Base-by-base conservation (phyloP, 1,140 invertebrate species). In the Hyles vespertilio region DNA sequence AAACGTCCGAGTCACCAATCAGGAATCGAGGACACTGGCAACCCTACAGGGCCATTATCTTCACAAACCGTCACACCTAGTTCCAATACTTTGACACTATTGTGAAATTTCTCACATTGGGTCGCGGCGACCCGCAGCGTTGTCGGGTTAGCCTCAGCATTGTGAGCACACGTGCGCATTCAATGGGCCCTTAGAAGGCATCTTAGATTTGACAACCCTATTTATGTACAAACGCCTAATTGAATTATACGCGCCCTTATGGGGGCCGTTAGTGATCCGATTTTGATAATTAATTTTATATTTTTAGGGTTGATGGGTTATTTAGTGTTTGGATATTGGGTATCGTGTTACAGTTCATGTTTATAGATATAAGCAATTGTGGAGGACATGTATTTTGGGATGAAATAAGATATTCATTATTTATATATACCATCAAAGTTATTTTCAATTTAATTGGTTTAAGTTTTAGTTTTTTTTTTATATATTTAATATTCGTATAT, bases 31-130 rank as follows among this genome's bases (percentile, higher is more conserved):
- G 22, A 22, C 22, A 22, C 22, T 32, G 43, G 32, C 47, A 44
- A 69, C 69, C 81, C 78, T 72, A 79, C 80, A 74, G 82, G 5
- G 81, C 68, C 59, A 79, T 85, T 85, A 79, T 83, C n/a, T 66
- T 57, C 63, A 69, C 55, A 63, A 72, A 69, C 67, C 77, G 68
- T 81, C 77, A 81, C 81, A 79, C 79, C 71, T 76, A 70, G 61
- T 54, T 67, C 71, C 70, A 77, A 75, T 76, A 74, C 63, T 81
- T 66, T 75, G 75, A 81, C 79, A 79, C 69, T 70, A 79, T 81
- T 78, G 76, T 78, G 74, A 77, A 83, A 71, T 64, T 71, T 75
- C 74, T 75, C 76, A 74, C 72, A 70, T 72, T 22, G 61, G 49
- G 61, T 44, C 43, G 58, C 45, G 73, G 72, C 76, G 69, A 84